Conservation (phyloP, 2,113 vertebrate species). For the Esox niger region DNA sequence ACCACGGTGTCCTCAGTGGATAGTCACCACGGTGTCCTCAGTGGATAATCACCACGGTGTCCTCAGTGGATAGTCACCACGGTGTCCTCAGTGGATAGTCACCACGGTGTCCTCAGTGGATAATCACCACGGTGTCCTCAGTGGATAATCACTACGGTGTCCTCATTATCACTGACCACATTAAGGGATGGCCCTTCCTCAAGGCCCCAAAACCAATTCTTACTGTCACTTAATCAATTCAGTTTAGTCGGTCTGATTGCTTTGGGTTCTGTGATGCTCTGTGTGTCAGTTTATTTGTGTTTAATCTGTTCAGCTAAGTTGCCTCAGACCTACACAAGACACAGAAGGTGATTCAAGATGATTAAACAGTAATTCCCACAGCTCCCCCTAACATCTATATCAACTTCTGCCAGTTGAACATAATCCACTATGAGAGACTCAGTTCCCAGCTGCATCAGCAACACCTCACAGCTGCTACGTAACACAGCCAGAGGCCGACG, state of each 20-base stretch:
- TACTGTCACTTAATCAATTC: not conserved
- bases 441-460: constrained; percentile 22
- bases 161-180: constrained; percentile 1
- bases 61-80: too few species aligned
- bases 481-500: constrained; percentile 19
- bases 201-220: not conserved
- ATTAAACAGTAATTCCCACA: not conserved
- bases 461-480: constrained; percentile 2
- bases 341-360: not conserved
- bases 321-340: not conserved
- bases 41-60: too few species aligned
- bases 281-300: not conserved
- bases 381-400: constrained; percentile 17
- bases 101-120: too few species aligned
- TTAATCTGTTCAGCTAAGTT: not conserved
- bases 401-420: constrained; percentile 39
- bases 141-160: not conserved
- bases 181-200: not conserved
- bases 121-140: too few species aligned
- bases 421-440: constrained; percentile 37
- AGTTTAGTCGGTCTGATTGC: not conserved
- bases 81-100: too few species aligned
- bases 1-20: not conserved
- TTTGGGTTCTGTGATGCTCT: not conserved
- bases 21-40: too few species aligned